Evolutionary conservation across 1,140 invertebrate genomes (phyloP), one percentile per base, ranked within the genome.

Genomic region (Drosophila ercepeae): DNA sequence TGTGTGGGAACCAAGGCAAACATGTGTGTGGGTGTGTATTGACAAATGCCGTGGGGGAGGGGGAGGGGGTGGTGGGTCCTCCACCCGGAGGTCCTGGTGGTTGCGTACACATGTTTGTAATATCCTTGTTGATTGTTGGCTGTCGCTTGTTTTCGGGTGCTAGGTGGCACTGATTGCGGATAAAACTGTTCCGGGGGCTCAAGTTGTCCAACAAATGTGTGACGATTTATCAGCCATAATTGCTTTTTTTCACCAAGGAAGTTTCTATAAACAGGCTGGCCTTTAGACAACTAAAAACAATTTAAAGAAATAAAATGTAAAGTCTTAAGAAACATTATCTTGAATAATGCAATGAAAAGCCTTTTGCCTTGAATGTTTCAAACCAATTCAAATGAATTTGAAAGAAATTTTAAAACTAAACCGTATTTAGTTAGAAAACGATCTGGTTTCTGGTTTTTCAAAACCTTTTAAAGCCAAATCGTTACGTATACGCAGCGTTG

Each of bases 71-170:
- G 14, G 9, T 29, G n/a, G 13, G 14, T 23, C n/a, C n/a, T n/a
- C n/a, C n/a, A n/a, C n/a, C n/a, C 21, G 9, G 34, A 19, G 41
- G 51, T 53, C 13, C 14, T 21, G 29, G 61, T 46, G 49, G 32
- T 16, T 23, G 58, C 42, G 39, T 78, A 78, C 79, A 84, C 79
- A 79, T 84, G 79, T 79, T 84, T 79, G 72, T 79, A 75, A 84
- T 84, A 86, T 79, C 67, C 65, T 46, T 86, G 79, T 46, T 84
- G 72, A 79, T 86, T 86, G 81, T 73, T 68, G 79, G 55, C 71
- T 70, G 57, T 64, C 34, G 23, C 34, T 42, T 59, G 63, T 51
- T 29, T 59, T 44, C 53, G 41, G 45, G 51, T 42, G 29, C 48
- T 34, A 42, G 49, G 46, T 67, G 36, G 19, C 48, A 27, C 44